A percentile compares a stretch with the other conserved stretches of the same genome.
phyloP scores from a whole-genome alignment of 2,888 invertebrate species.

The Suillia variegata region DNA sequence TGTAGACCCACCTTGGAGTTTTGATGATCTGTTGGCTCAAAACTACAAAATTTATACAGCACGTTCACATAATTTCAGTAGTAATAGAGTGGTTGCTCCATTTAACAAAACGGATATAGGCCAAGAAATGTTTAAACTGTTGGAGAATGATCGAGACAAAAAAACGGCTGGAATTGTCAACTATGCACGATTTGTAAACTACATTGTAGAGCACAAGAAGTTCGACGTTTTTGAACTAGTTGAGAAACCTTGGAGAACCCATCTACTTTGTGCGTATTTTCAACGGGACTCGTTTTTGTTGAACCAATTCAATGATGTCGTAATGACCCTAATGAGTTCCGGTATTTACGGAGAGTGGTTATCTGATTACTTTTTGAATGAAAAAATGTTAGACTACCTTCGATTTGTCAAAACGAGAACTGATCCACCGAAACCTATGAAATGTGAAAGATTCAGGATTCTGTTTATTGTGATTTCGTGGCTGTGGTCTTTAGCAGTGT shows the following conservation, averaged over 20 bases:
- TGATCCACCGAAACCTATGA: too few relatives aligned
- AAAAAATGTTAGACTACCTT: too few relatives aligned
- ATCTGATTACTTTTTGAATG: too few relatives aligned
- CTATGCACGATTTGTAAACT: neutral
- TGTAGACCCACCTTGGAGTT: neutral
- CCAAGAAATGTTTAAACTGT: neutral
- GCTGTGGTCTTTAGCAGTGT: too few relatives aligned
- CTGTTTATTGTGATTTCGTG: too few relatives aligned
- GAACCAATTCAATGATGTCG: constrained; percentile 29
- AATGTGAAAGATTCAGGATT: too few relatives aligned
- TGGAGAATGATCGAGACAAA: neutral
- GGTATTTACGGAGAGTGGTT: neutral
- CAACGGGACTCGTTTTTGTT: constrained; percentile 33
- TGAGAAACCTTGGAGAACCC: constrained; percentile 28
- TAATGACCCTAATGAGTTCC: neutral
- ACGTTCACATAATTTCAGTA: neutral
- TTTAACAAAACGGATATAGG: too few relatives aligned
- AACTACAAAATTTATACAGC: neutral
- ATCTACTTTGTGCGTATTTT: constrained; percentile 27
- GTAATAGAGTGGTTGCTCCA: too few relatives aligned
- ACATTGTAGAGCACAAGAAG: neutral
- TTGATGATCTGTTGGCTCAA: neutral
- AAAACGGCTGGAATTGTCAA: neutral
- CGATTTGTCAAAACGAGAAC: too few relatives aligned
- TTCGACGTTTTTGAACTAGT: constrained; percentile 18